Evolutionary conservation across 2,888 invertebrate species (phyloP), one percentile per base, ranked within the genome.

Genomic region (Fragum fragum): DNA sequence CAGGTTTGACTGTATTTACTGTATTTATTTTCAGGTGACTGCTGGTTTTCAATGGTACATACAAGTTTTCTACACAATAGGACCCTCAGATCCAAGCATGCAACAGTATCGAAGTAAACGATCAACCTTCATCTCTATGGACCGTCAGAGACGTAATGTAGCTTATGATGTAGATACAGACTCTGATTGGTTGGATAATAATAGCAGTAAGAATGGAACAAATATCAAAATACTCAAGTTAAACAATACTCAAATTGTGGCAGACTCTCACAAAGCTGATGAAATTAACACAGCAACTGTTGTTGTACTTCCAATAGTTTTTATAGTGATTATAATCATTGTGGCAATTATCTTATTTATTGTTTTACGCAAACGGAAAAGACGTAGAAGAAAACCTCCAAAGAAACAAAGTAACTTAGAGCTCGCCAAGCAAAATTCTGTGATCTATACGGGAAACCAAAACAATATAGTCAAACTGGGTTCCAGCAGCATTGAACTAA

Each of bases 31-130:
- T 14, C 86, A 94, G 92, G 91, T 94, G 36, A 92, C 92, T 61
- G 91, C 94, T 21, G 94, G 94, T 9, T 91, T 93, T 76, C 93
- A 93, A 80, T 95, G 95, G 95, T 94, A 93, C 81, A 84, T 95
- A 7, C 95, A 95, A 86, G 94, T 95, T 16, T 84, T 94, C 6
- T 94, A 94, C 79, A 86, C 90, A n/a, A 94, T 94, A 55, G 90
- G 90, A 23, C 88, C 92, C 21, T 81, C 91, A 5, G 88, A 90
- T 70, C 81, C 83, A 28, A 85, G 85, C 18, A 39, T 75, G 21
- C 78, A 81, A 29, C 83, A 80, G 52, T 83, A 79, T 78, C 87
- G 89, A 52, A 87, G 81, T 23, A 88, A 86, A 73, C 81, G 91
- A 53, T 90, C 89, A 61, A 76, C 87, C 68, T 28, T 83, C 28